These are phyloP conservation scores for Bursaphelenchus mucronatus DNA, from an alignment of 1,140 invertebrate species.

Conservation along the genomic window DNA sequence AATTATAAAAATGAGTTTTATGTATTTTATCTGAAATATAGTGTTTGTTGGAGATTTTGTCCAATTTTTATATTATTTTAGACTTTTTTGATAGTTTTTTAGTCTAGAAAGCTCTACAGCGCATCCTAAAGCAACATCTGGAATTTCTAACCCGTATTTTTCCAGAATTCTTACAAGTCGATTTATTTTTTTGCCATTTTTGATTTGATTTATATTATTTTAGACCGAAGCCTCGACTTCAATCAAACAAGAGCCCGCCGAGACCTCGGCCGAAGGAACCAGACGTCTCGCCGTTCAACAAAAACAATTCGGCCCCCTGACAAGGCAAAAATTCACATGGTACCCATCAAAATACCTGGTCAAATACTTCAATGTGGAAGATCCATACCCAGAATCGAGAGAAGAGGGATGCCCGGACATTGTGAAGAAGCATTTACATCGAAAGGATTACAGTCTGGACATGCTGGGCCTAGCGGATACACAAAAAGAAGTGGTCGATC, in stretches of 20 bases:
- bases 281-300: slow-evolving; percentile 69
- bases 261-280: slow-evolving; percentile 12
- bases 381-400: slow-evolving; percentile 70
- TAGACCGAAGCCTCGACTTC: slow-evolving; percentile 44
- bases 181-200: too few species aligned
- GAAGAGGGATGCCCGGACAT: slow-evolving; percentile 33
- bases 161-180: too few species aligned
- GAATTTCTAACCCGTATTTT: too few species aligned
- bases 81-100: neutral
- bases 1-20: too few species aligned
- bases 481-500: slow-evolving; percentile 17
- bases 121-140: too few species aligned
- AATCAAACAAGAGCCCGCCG: slow-evolving; percentile 22
- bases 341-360: slow-evolving; percentile 78
- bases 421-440: slow-evolving; percentile 14
- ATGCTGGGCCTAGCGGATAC: slow-evolving; percentile 19
- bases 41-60: slow-evolving; percentile 16
- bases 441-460: neutral
- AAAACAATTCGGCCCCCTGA: slow-evolving; percentile 78
- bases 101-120: too few species aligned
- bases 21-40: slow-evolving; percentile 38
- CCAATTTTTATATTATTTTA: neutral
- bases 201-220: slow-evolving; percentile 13
- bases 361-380: slow-evolving; percentile 87
- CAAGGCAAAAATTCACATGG: slow-evolving; percentile 73